Conservation (phyloP, 2,113 vertebrate species). For the Taurulus bubalis region DNA sequence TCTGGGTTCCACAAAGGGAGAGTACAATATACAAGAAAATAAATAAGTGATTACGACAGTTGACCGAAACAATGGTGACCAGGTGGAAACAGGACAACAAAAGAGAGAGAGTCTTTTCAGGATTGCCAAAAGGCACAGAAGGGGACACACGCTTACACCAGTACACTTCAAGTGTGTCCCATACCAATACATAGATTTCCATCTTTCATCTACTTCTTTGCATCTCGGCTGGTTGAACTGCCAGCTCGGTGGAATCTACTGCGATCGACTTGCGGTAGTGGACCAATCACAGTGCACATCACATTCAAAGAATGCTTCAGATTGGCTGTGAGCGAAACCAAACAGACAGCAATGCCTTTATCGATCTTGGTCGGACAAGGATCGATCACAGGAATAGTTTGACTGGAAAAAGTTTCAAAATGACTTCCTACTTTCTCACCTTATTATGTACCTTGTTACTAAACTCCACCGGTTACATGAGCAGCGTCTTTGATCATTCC, state of each 20-base stretch:
- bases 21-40: background rate
- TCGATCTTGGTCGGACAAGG: background rate
- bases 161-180: background rate
- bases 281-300: background rate
- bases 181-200: background rate
- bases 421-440: background rate
- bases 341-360: background rate
- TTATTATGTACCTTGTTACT: slow-evolving; percentile 17
- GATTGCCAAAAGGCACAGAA: background rate
- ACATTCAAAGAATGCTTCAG: background rate
- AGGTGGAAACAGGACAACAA: background rate
- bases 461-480: slow-evolving; percentile 25
- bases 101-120: background rate
- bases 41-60: background rate
- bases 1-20: background rate
- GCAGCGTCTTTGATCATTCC: slow-evolving; percentile 9
- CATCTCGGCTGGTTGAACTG: too few relatives aligned
- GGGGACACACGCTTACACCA: background rate
- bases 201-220: too few relatives aligned
- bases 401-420: background rate
- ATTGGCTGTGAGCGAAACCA: background rate
- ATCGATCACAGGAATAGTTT: background rate
- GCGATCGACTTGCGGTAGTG: too few relatives aligned
- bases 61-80: background rate
- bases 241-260: too few relatives aligned